Conservation (phyloP, 2,113 vertebrate genomes). For the Ptychochromis oligacanthus region DNA sequence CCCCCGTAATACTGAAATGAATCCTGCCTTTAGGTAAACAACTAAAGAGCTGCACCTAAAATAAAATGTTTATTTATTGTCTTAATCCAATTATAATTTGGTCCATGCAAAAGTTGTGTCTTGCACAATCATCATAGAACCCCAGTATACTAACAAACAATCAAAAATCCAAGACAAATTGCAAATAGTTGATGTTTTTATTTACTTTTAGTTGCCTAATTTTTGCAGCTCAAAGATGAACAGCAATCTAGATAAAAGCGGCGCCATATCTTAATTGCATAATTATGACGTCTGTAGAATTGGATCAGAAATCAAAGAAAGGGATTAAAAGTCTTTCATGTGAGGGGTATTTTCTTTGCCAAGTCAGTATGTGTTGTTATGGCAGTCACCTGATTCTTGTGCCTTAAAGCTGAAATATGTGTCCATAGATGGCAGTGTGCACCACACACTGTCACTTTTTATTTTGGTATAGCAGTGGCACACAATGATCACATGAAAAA, state of each 20-base stretch:
- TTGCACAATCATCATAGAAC: background rate
- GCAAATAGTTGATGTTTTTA: background rate
- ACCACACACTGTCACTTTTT: conserved; percentile 43
- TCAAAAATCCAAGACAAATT: background rate
- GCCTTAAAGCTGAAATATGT: conserved; percentile 6
- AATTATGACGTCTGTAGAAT: background rate
- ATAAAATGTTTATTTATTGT: background rate
- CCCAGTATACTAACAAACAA: background rate
- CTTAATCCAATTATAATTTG: background rate
- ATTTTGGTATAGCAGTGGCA: conserved; percentile 17
- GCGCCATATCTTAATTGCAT: background rate
- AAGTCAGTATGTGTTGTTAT: background rate
- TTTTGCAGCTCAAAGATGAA: background rate
- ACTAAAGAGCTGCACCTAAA: background rate
- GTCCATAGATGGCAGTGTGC: conserved; percentile 78
- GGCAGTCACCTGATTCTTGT: conserved; percentile 1
- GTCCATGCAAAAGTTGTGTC: background rate
- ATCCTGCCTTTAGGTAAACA: background rate
- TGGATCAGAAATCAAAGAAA: background rate
- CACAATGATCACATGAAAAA: conserved; percentile 23
- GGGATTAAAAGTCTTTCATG: background rate
- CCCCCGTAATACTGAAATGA: background rate
- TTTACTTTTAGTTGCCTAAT: too few species aligned
- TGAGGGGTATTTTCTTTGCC: background rate
- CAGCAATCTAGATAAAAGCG: background rate